phyloP scores from a whole-genome alignment of 2,888 invertebrate species.

The Agonopterix alstromeriana region DNA sequence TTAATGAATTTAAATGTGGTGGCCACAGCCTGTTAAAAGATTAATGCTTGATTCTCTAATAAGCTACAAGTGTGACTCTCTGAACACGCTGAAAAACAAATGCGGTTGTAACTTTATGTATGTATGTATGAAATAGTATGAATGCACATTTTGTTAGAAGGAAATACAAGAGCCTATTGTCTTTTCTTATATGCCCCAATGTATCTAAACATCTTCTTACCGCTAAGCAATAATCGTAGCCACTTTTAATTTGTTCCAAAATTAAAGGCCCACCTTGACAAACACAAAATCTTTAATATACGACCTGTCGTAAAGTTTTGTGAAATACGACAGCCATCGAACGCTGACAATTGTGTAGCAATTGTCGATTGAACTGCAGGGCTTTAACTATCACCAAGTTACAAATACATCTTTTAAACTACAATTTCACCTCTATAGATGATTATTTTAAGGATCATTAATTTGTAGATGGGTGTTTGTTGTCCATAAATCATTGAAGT shows the following conservation, averaged over 20 bases:
- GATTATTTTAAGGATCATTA: conserved; percentile 2
- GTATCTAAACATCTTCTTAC: too few species aligned
- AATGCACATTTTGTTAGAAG: too few species aligned
- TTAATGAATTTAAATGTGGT: too few species aligned
- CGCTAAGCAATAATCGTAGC: too few species aligned
- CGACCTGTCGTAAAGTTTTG: conserved; percentile 53
- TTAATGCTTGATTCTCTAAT: too few species aligned
- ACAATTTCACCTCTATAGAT: conserved; percentile 14
- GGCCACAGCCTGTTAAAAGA: too few species aligned
- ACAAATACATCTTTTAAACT: conserved; percentile 3
- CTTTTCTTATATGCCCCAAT: too few species aligned
- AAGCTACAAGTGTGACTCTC: too few species aligned
- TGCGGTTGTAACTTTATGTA: too few species aligned
- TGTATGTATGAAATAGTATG: too few species aligned
- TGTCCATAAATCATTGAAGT: not conserved
- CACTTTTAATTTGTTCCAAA: conserved; percentile 27
- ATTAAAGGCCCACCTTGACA: conserved; percentile 26
- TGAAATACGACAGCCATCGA: conserved; percentile 48
- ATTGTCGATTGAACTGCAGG: conserved; percentile 48
- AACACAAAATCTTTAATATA: conserved; percentile 44
- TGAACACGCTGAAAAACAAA: too few species aligned
- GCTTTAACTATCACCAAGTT: conserved; percentile 23
- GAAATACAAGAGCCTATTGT: too few species aligned
- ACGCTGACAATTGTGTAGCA: conserved; percentile 49
- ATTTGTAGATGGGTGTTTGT: not conserved